Conservation (phyloP, 2,113 vertebrate species). For the Euleptes europaea region DNA sequence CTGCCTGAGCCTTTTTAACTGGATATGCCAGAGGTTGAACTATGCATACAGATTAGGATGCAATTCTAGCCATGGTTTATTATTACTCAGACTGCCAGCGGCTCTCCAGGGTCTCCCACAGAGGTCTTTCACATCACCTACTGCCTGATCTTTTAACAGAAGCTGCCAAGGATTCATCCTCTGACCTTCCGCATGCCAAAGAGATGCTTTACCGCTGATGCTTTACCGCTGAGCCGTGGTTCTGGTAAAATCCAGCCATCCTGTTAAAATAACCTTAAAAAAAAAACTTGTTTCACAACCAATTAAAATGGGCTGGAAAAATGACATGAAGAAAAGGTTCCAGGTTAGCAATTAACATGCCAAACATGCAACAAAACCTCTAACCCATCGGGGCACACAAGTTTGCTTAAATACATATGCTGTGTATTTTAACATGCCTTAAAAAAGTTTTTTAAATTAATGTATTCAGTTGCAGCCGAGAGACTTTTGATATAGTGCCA, state of each 20-base stretch:
- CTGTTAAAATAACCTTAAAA: not conserved
- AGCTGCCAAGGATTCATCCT: too few relatives aligned
- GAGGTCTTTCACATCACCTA: too few relatives aligned
- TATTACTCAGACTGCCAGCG: too few relatives aligned
- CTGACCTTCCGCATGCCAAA: too few relatives aligned
- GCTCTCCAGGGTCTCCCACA: too few relatives aligned
- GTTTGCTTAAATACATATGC: not conserved
- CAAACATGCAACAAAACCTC: not conserved
- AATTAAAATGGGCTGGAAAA: not conserved
- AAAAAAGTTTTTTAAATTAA: not conserved
- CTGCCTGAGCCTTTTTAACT: too few relatives aligned
- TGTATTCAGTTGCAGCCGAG: not conserved
- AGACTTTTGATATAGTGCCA: slow-evolving; percentile 14
- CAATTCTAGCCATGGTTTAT: too few relatives aligned
- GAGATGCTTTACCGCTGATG: too few relatives aligned
- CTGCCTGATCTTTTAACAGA: too few relatives aligned
- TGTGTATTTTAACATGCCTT: not conserved
- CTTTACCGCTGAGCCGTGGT: too few relatives aligned
- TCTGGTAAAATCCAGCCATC: not conserved
- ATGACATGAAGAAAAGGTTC: not conserved
- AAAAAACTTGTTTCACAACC: not conserved
- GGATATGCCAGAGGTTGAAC: too few relatives aligned
- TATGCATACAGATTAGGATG: too few relatives aligned
- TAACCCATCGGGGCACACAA: not conserved
- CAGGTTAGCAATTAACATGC: not conserved